phyloP scores from a whole-genome alignment of 2,888 invertebrate species.

The Drosophila diplacantha region DNA sequence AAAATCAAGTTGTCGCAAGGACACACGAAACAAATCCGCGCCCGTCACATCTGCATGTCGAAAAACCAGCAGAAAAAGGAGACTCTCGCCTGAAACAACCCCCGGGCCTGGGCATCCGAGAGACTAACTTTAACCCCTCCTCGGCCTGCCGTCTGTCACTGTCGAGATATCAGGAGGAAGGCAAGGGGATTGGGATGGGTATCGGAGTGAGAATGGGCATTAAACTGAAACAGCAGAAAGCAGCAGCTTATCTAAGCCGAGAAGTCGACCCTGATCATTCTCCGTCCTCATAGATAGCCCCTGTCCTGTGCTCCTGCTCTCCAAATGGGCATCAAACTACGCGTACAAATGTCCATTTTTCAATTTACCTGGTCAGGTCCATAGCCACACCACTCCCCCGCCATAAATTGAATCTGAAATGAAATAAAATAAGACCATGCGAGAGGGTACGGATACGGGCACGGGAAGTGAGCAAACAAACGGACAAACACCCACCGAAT shows the following conservation, averaged over 20 bases:
- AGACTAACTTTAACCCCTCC: slow-evolving; percentile 30
- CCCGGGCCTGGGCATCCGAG: slow-evolving; percentile 1
- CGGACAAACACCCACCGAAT: slow-evolving; percentile 64
- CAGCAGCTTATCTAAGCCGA: slow-evolving; percentile 63
- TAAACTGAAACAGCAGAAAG: slow-evolving; percentile 17
- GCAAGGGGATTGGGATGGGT: not conserved
- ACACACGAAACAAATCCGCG: slow-evolving; percentile 68
- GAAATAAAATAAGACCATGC: slow-evolving; percentile 30
- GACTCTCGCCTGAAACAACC: slow-evolving; percentile 5
- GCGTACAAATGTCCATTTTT: slow-evolving; percentile 63
- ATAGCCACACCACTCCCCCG: slow-evolving; percentile 18
- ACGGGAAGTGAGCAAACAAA: slow-evolving; percentile 25
- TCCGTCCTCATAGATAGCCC: slow-evolving; percentile 17
- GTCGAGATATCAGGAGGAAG: slow-evolving; percentile 49
- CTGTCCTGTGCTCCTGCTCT: slow-evolving; percentile 5
- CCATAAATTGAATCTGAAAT: slow-evolving; percentile 63
- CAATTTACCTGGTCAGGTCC: slow-evolving; percentile 57
- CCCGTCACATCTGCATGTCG: slow-evolving; percentile 72
- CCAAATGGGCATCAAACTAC: slow-evolving; percentile 61
- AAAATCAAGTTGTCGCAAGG: slow-evolving; percentile 64
- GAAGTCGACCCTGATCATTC: slow-evolving; percentile 58
- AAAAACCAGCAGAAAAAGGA: slow-evolving; percentile 54
- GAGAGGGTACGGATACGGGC: not conserved
- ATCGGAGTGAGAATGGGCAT: slow-evolving; percentile 3
- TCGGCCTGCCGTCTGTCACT: slow-evolving; percentile 50